These are phyloP conservation scores for Pemphigus obesinymphae DNA, from an alignment of 1,140 invertebrate species.

Conservation along the genomic window DNA sequence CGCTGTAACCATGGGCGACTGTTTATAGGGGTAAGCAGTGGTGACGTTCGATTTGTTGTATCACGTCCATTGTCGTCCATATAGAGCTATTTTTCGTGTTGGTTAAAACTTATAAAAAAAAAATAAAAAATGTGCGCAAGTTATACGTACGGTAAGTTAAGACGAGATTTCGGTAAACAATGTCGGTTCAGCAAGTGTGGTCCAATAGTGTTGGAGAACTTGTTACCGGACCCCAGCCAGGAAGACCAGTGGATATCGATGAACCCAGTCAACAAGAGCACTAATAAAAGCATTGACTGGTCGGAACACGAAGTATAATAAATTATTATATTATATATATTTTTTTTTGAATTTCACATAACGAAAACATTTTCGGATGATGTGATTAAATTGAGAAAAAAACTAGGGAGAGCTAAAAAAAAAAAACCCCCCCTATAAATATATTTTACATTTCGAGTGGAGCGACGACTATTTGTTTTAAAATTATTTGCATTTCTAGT, in stretches of 20 bases:
- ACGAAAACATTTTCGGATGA: neutral
- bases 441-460: neutral
- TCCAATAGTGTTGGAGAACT: neutral
- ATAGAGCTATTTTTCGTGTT: neutral
- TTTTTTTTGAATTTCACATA: too few species aligned
- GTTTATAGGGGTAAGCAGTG: neutral
- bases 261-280: neutral
- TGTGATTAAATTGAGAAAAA: neutral
- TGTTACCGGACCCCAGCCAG: neutral
- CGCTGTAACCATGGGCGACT: neutral
- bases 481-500: too few species aligned
- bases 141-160: conserved; percentile 1
- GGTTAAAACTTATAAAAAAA: neutral
- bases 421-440: neutral
- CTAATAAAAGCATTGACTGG: neutral
- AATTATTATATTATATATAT: neutral
- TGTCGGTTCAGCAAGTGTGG: neutral
- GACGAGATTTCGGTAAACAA: conserved; percentile 13
- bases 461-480: too few species aligned
- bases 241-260: neutral
- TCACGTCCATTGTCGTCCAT: neutral
- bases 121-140: neutral
- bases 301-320: conserved; percentile 10
- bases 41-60: too few species aligned
- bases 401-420: neutral